Conservation (phyloP, 2,888 invertebrate genomes). For the Zygogramma bicolorata region DNA sequence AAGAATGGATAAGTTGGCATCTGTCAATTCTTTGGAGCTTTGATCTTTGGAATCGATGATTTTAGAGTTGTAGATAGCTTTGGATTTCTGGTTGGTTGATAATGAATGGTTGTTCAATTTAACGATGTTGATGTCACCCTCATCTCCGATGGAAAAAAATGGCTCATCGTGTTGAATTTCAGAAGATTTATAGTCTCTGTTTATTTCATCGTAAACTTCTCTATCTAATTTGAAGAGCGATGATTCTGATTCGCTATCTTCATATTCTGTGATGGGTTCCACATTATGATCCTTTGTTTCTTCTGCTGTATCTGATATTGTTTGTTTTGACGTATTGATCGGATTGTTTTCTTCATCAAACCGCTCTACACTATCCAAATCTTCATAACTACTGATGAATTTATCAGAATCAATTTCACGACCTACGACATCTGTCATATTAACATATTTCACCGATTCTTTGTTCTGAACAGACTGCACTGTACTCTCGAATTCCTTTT, state of each 20-base stretch:
- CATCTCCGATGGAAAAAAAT: slow-evolving; percentile 52
- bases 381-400: background rate
- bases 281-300: slow-evolving; percentile 19
- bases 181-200: slow-evolving; percentile 41
- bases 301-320: background rate
- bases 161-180: slow-evolving; percentile 67
- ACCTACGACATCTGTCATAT: too few species aligned
- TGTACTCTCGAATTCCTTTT: background rate
- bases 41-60: slow-evolving; percentile 29
- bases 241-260: slow-evolving; percentile 38
- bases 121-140: slow-evolving; percentile 68
- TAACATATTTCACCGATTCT: too few species aligned
- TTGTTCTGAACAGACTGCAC: background rate
- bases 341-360: background rate
- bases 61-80: slow-evolving; percentile 52
- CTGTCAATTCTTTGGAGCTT: slow-evolving; percentile 60
- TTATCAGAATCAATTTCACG: background rate
- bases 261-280: slow-evolving; percentile 13
- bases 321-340: background rate
- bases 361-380: slow-evolving; percentile 2
- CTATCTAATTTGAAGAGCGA: slow-evolving; percentile 46
- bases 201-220: slow-evolving; percentile 39
- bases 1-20: slow-evolving; percentile 55
- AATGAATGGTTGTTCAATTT: slow-evolving; percentile 61
- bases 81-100: slow-evolving; percentile 56